A percentile compares a stretch with the other conserved stretches of the same genome.
Conservation (phyloP, 2,888 invertebrate genomes). For the Spatulosminthurus flaviceps region DNA sequence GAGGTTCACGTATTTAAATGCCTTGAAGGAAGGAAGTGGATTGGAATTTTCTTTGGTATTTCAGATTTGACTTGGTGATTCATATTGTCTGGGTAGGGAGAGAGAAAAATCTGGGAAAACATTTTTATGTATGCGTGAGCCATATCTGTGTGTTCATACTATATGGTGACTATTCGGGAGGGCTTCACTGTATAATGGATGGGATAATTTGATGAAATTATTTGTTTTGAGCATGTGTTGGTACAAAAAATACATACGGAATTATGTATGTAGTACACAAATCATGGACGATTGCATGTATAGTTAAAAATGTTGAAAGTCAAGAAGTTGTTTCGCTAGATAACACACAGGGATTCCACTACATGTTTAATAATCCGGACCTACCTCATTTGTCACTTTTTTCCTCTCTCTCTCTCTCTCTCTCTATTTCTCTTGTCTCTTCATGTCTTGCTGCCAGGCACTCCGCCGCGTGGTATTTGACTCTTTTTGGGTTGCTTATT, state of each 20-base stretch:
- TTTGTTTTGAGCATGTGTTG: not conserved
- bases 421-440: not conserved
- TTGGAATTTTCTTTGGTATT: constrained; percentile 17
- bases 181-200: not conserved
- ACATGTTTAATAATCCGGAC: constrained; percentile 14
- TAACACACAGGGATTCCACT: not conserved
- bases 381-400: constrained; percentile 14
- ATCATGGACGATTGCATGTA: no score
- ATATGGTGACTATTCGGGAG: not conserved
- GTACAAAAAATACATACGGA: not conserved
- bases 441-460: not conserved
- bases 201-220: constrained; percentile 25
- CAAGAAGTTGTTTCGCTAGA: not conserved
- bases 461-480: constrained; percentile 14
- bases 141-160: not conserved
- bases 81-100: constrained; percentile 2
- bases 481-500: not conserved
- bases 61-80: constrained; percentile 24
- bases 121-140: constrained; percentile 5
- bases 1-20: not conserved
- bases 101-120: not conserved
- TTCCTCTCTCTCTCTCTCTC: not conserved
- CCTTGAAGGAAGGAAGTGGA: constrained; percentile 7
- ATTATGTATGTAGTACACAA: not conserved
- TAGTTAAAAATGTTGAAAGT: constrained; percentile 9